These are phyloP conservation scores for Tinea trinotella DNA, from an alignment of 2,888 invertebrate species.

Conservation along the genomic window DNA sequence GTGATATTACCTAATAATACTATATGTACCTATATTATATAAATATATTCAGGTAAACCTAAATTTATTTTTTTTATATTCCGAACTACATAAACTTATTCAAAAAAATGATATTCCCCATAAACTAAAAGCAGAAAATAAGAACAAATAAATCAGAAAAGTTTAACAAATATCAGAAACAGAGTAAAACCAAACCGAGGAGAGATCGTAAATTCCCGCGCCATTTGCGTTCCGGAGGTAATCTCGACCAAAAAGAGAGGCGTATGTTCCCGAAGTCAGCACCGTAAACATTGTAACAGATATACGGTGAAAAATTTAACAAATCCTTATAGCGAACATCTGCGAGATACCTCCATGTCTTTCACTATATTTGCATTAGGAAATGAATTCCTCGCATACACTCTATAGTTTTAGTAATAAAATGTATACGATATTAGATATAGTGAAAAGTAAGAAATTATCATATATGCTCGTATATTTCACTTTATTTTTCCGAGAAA, in stretches of 20 bases:
- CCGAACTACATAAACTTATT: too few relatives aligned
- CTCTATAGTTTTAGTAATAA: constrained; percentile 5
- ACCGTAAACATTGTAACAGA: constrained; percentile 11
- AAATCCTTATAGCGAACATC: neutral
- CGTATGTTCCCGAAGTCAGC: constrained; percentile 5
- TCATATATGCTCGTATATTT: constrained; percentile 16
- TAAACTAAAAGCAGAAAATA: neutral
- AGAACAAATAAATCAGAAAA: constrained; percentile 4
- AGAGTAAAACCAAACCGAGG: constrained; percentile 16
- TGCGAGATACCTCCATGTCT: neutral
- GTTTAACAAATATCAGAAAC: constrained; percentile 16
- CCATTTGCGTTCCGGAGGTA: constrained; percentile 16
- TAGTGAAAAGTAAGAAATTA: constrained; percentile 13
- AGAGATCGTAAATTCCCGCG: constrained; percentile 13
- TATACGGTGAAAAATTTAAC: neutral
- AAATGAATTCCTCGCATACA: neutral
- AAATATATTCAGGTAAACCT: too few relatives aligned
- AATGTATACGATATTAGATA: constrained; percentile 4
- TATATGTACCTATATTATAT: too few relatives aligned
- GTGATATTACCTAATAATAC: too few relatives aligned
- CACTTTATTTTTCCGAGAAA: constrained; percentile 9
- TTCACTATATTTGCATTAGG: constrained; percentile 5
- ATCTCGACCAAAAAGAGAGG: constrained; percentile 6
- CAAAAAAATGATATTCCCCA: neutral
- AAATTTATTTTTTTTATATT: too few relatives aligned